A percentile compares a stretch with the other conserved stretches of the same genome.
These are phyloP conservation scores for Nannospalax galili DNA, from an alignment of 2,113 vertebrate genomes.

Conservation along the genomic window DNA sequence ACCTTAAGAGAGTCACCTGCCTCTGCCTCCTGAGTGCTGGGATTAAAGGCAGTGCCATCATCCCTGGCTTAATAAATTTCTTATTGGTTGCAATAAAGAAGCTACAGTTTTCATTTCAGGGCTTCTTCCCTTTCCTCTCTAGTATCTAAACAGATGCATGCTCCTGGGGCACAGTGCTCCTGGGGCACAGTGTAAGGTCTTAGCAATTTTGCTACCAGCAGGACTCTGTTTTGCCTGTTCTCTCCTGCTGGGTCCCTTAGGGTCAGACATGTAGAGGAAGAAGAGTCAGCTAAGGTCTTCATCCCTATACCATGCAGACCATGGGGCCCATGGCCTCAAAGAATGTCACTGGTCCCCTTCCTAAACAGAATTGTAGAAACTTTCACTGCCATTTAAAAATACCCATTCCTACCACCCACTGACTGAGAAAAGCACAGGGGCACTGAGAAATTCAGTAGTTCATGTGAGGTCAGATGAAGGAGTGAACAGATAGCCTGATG, in stretches of 20 bases:
- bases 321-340: not conserved
- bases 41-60: no score
- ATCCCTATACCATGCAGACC: not conserved
- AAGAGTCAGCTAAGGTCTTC: not conserved
- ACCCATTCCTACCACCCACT: rapidly evolving
- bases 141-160: no score
- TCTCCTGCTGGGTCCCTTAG: not conserved
- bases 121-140: not conserved
- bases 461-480: not conserved
- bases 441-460: not conserved
- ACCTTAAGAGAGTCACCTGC: no score
- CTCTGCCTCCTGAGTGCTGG: no score
- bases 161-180: no score
- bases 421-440: not conserved
- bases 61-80: not conserved
- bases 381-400: not conserved
- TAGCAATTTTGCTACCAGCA: not conserved
- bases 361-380: not conserved
- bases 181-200: no score
- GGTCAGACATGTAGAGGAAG: not conserved
- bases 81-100: not conserved
- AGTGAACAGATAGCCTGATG: not conserved
- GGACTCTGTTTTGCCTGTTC: not conserved
- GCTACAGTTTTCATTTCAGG: not conserved
- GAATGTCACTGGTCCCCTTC: not conserved